Conservation (phyloP, 1,140 invertebrate genomes). For the Eulimnadia texana region DNA sequence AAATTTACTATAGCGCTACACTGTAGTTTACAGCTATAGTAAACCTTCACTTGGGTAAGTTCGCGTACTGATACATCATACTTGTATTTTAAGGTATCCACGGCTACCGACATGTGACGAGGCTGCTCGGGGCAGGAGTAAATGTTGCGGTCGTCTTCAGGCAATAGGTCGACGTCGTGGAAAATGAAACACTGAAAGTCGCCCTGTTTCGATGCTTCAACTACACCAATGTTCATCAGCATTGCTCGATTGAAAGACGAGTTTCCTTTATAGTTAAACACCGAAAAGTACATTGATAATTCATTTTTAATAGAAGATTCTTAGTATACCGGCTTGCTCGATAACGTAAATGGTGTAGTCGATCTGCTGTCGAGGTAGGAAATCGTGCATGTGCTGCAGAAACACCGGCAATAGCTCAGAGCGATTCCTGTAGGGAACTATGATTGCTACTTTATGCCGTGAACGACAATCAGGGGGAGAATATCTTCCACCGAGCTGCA, state of each 20-base stretch:
- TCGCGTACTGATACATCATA: no score
- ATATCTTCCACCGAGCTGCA: no score
- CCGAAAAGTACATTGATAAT: conserved; percentile 32
- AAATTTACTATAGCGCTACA: background rate
- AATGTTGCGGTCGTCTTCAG: conserved; percentile 57
- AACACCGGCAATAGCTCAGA: conserved; percentile 34
- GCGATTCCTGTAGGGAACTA: conserved; percentile 39
- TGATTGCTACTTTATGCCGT: conserved; percentile 31
- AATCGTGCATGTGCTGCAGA: no score
- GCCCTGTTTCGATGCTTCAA: conserved; percentile 60
- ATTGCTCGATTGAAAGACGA: conserved; percentile 76
- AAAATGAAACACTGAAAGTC: conserved; percentile 82
- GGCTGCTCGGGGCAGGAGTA: conserved; percentile 44
- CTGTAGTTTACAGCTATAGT: no score
- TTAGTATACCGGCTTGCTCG: background rate
- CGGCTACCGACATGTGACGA: no score
- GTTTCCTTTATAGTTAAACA: conserved; percentile 25
- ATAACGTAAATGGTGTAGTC: no score
- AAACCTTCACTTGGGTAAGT: background rate
- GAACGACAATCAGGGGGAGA: no score
- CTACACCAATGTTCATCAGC: conserved; percentile 86
- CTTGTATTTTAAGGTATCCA: conserved; percentile 84
- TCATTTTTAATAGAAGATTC: conserved; percentile 35
- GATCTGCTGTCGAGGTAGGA: no score
- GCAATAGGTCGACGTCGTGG: conserved; percentile 88